These are phyloP conservation scores for Catalaphyllia jardinei DNA, from an alignment of 64 coral and sea anemone genomes.

Conservation along the genomic window DNA sequence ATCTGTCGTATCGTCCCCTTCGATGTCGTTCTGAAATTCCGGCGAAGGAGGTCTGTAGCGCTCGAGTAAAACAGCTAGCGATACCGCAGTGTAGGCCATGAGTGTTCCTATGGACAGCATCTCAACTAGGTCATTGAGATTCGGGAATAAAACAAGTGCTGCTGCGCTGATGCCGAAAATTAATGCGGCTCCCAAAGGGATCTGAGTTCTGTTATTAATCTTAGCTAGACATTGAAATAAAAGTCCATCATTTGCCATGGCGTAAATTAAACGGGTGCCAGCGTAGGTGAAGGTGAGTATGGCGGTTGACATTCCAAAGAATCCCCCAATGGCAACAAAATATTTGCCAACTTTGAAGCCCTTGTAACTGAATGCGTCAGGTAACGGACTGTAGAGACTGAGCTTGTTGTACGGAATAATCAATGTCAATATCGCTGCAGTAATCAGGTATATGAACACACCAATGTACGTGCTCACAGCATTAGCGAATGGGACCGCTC, in stretches of 20 bases:
- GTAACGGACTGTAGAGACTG: conserved; percentile 46
- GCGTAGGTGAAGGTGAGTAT: conserved; percentile 68
- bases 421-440: conserved; percentile 68
- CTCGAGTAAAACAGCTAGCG: conserved; percentile 68
- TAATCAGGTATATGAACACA: conserved; percentile 71
- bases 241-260: conserved; percentile 87
- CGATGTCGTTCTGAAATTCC: neutral
- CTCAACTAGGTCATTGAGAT: conserved; percentile 66
- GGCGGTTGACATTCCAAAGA: conserved; percentile 80
- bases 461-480: conserved; percentile 81
- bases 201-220: conserved; percentile 36
- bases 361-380: conserved; percentile 62
- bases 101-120: conserved; percentile 94
- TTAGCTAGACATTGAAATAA: conserved; percentile 67
- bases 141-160: conserved; percentile 51
- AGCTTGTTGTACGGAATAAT: conserved; percentile 92
- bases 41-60: conserved; percentile 46
- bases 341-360: conserved; percentile 76
- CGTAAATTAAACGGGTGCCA: conserved; percentile 74
- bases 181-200: conserved; percentile 37
- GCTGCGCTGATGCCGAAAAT: conserved; percentile 64
- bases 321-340: conserved; percentile 76
- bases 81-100: conserved; percentile 66
- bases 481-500: conserved; percentile 58
- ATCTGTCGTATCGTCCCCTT: neutral